Evolutionary conservation across 2,888 invertebrate species (phyloP), one percentile per base, ranked within the genome.

Genomic region (Poecilus cupreus): DNA sequence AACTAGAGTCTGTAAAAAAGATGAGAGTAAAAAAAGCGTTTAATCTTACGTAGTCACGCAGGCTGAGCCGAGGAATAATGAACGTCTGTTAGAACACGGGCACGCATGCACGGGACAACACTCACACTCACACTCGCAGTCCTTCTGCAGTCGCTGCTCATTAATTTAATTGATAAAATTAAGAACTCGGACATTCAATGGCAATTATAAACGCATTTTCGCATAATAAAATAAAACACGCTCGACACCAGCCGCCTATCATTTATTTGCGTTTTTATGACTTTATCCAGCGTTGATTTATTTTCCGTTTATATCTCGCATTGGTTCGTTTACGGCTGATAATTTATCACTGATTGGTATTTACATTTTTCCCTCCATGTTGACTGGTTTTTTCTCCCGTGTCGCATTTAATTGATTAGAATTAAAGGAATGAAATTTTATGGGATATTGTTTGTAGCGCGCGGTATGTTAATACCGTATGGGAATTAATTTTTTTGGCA

Each of bases 181-280:
- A 74, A 75, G 75, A 81, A 81, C 57, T 60, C 49, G 43, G 26
- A 57, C 37, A 37, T 76, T 57, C n/a, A 18, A 37, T 72, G 26
- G 74, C 32, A 81, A 81, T 81, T 81, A 81, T 75, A 81, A 81
- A 81, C 75, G 20, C 60, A 81, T 81, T 81, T 81, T 75, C 81
- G 75, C 81, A 75, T 74, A 60, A 81, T 81, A 64, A 81, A 75
- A 39, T 20, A 70, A 79, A 68, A 70, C 49, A 37, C 72, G 6
- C 2, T 32, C 32, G 32, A 32, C 32, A 32, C 32, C 32, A 32
- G 24, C 18, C 22, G 26, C 22, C 24, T 16, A 32, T 39, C 43
- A 70, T 43, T 43, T 24, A 74, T 43, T 60, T 13, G 43, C 13
- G 39, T 37, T 77, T 54, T 54, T 75, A 49, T 46, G 24, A 78